Percentiles rank a stretch among this genome's conserved stretches.
Evolutionary conservation across 2,888 invertebrate genomes (phyloP).

Genomic region (Xestia sexstrigata): DNA sequence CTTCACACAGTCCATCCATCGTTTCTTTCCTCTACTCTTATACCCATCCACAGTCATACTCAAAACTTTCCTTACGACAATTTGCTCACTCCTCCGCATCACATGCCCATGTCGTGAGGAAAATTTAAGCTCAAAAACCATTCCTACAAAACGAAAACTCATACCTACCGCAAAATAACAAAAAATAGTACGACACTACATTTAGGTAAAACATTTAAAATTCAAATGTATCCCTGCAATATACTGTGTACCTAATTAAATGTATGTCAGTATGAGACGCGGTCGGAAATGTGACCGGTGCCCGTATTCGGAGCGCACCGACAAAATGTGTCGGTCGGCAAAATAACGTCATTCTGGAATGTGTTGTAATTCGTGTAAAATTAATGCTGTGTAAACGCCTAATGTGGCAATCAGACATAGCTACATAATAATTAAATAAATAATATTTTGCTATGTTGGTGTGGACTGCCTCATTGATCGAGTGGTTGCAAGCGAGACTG

Average conservation of each 20-base stretch:
- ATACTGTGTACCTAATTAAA: constrained; percentile 48
- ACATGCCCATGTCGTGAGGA: too few relatives aligned
- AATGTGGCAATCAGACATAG: constrained; percentile 38
- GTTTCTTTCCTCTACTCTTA: too few relatives aligned
- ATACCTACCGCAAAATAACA: constrained; percentile 3
- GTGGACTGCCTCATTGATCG: too few relatives aligned
- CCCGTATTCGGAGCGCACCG: constrained; percentile 55
- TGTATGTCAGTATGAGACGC: constrained; percentile 25
- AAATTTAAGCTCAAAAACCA: background rate
- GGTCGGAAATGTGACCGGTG: constrained; percentile 43
- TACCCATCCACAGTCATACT: too few relatives aligned
- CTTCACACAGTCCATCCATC: too few relatives aligned
- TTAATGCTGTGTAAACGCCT: constrained; percentile 37
- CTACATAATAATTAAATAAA: constrained; percentile 32
- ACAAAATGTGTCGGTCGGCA: constrained; percentile 44
- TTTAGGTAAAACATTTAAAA: constrained; percentile 50
- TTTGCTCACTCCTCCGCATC: too few relatives aligned
- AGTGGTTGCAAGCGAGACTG: too few relatives aligned
- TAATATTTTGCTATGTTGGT: background rate
- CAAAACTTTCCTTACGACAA: too few relatives aligned
- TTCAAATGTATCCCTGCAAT: constrained; percentile 51
- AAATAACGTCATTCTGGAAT: constrained; percentile 41
- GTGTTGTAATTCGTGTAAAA: constrained; percentile 58
- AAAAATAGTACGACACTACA: constrained; percentile 17
- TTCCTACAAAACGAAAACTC: constrained; percentile 2